Evolutionary conservation across 2,888 invertebrate species (phyloP), one percentile per base, ranked within the genome.

Genomic region (Drosophila histrio): DNA sequence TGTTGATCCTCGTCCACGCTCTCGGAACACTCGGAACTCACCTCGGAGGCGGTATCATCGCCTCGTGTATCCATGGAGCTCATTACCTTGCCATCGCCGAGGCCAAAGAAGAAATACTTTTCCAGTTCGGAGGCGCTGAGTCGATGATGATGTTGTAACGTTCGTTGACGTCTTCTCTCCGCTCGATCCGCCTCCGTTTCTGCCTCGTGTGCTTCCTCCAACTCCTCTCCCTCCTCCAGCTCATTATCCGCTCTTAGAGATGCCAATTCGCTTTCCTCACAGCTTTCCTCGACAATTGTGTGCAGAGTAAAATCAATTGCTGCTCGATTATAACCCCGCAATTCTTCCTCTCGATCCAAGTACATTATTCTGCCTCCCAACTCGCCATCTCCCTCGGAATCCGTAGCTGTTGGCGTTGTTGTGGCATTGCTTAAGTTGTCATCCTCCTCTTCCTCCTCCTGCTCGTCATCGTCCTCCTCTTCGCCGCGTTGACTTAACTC

Each of bases 251-350:
- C 84, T 26, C 90, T 76, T 59, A 89, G 72, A 0, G 94, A 95
- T 85, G 96, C 96, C 67, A 95, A 94, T 91, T 97, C 97, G 91
- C 97, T 97, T 91, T 98, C 98, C 92, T 98, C 97, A 91, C 97
- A 97, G 87, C 97, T 97, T 92, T 98, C 98, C 92, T 98, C 98
- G 24, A 97, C 95, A 79, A 98, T 98, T 0, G 98, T 98, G 89
- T 98, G 97, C 71, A 98, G 92, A 1, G 97, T 97, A 90, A 97
- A 97, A 92, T 97, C 97, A 87, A 97, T 95, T 1, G 95, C 95
- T 59, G 96, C 94, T 53, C 96, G 94, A 89, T 96, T 96, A 89
- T 96, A 97, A n/a, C 95, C 95, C 3, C 96, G 93, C 41, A 96
- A 93, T 71, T 97, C 97, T 68, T 96, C 96, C 85, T 97, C 96